Evolutionary conservation across 2,888 invertebrate genomes (phyloP).

Genomic region (Drosophila neotestacea): DNA sequence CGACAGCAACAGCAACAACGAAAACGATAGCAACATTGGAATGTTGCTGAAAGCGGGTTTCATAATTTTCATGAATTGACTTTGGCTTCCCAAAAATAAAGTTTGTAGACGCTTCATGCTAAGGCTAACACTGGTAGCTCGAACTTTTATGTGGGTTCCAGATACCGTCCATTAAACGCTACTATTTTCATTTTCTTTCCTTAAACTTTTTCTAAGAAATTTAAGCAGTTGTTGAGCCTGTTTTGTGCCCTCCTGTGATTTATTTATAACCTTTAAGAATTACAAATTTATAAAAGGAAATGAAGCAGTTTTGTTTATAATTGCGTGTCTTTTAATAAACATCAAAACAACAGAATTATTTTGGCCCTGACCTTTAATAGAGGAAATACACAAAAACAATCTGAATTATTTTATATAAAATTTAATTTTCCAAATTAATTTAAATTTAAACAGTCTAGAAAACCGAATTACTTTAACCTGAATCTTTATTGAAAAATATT

Average conservation of each 20-base stretch:
- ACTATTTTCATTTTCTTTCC: neutral
- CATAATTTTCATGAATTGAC: slow-evolving; percentile 68
- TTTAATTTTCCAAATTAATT: no score
- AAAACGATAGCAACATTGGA: slow-evolving; percentile 52
- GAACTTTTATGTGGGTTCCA: slow-evolving; percentile 23
- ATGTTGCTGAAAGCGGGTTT: slow-evolving; percentile 53
- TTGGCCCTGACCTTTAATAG: no score
- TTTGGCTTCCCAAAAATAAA: slow-evolving; percentile 17
- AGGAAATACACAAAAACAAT: no score
- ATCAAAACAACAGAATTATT: no score
- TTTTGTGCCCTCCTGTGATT: neutral
- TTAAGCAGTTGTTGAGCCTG: neutral
- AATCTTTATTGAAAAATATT: no score
- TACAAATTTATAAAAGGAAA: neutral
- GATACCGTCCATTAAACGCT: slow-evolving; percentile 17
- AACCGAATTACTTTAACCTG: no score
- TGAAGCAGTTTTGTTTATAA: no score
- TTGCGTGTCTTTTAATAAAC: no score
- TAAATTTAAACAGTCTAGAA: no score
- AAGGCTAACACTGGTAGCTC: slow-evolving; percentile 34
- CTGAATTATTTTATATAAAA: no score
- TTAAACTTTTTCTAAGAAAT: slow-evolving; percentile 11
- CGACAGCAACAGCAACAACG: slow-evolving; percentile 22
- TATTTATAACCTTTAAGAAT: neutral
- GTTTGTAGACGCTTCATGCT: slow-evolving; percentile 20